Conservation (phyloP, 2,113 vertebrate species). For the Hippocampus mohnikei region DNA sequence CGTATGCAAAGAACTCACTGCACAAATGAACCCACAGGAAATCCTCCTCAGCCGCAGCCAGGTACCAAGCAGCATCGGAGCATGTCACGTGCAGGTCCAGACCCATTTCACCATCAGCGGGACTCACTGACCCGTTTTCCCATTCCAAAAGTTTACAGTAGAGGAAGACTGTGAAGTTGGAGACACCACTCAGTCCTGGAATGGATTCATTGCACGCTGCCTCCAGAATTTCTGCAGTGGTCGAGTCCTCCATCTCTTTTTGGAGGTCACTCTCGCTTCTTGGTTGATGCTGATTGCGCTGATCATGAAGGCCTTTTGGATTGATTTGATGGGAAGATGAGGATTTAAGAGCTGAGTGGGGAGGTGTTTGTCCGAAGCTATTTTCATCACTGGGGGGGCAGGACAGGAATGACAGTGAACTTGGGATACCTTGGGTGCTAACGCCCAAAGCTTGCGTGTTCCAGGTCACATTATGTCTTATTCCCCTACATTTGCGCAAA, state of each 20-base stretch:
- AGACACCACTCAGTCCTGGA: constrained; percentile 75
- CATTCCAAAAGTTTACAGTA: constrained; percentile 80
- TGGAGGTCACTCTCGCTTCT: constrained; percentile 10
- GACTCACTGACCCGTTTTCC: constrained; percentile 53
- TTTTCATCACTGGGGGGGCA: constrained; percentile 62
- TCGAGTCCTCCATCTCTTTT: constrained; percentile 29
- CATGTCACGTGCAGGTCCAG: constrained; percentile 75
- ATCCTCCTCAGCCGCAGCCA: constrained; percentile 77
- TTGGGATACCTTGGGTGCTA: constrained; percentile 69
- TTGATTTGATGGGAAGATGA: constrained; percentile 15
- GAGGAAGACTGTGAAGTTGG: constrained; percentile 84
- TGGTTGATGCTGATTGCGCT: constrained; percentile 18
- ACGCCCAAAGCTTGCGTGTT: constrained; percentile 78
- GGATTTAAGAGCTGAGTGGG: constrained; percentile 13
- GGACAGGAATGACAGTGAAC: constrained; percentile 74
- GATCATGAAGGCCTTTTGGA: constrained; percentile 20
- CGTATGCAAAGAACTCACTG: constrained; percentile 78
- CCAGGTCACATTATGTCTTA: constrained; percentile 85
- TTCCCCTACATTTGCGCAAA: constrained; percentile 71
- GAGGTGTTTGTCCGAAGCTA: constrained; percentile 11
- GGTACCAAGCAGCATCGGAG: constrained; percentile 81
- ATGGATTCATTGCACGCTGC: constrained; percentile 79
- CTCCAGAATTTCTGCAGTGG: constrained; percentile 73
- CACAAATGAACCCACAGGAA: constrained; percentile 82
- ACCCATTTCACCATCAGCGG: constrained; percentile 48